Percentiles rank a stretch among this genome's conserved stretches.
These are phyloP conservation scores for Pluvianellus socialis DNA, from an alignment of 2,113 vertebrate species.

Conservation along the genomic window DNA sequence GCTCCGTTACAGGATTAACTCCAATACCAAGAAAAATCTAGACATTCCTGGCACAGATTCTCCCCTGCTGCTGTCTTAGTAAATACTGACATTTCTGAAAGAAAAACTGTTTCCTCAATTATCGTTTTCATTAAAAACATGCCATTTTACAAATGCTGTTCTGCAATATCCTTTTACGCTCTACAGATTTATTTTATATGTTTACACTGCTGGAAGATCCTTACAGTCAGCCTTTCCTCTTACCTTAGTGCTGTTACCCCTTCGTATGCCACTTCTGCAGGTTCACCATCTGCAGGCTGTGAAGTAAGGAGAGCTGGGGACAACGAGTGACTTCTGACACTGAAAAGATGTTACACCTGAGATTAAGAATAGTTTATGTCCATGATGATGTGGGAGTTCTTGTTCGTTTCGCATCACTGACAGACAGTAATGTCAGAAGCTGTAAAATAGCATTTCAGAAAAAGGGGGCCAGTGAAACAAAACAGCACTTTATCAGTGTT, in stretches of 20 bases:
- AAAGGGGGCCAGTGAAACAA: not conserved
- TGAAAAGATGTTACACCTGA: not conserved
- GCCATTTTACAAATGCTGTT: not conserved
- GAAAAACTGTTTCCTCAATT: constrained; percentile 6
- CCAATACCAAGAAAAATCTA: not conserved
- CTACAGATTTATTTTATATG: not conserved
- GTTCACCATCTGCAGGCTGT: not conserved
- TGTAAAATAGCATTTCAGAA: not conserved
- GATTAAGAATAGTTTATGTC: not conserved
- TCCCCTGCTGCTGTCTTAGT: not conserved
- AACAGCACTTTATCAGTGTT: not conserved
- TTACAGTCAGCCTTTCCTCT: not conserved
- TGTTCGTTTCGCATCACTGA: not conserved
- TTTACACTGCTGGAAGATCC: not conserved
- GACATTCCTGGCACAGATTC: not conserved
- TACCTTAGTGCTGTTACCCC: not conserved
- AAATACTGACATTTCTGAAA: constrained; percentile 47
- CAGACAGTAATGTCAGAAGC: not conserved
- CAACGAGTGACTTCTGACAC: not conserved
- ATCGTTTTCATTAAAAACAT: constrained; percentile 23
- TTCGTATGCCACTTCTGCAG: not conserved
- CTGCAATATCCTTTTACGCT: not conserved
- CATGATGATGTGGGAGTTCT: not conserved
- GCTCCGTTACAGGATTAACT: not conserved
- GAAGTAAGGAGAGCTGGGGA: not conserved